These are phyloP conservation scores for Conopomorpha cramerella DNA, from an alignment of 1,140 invertebrate species.

Conservation along the genomic window DNA sequence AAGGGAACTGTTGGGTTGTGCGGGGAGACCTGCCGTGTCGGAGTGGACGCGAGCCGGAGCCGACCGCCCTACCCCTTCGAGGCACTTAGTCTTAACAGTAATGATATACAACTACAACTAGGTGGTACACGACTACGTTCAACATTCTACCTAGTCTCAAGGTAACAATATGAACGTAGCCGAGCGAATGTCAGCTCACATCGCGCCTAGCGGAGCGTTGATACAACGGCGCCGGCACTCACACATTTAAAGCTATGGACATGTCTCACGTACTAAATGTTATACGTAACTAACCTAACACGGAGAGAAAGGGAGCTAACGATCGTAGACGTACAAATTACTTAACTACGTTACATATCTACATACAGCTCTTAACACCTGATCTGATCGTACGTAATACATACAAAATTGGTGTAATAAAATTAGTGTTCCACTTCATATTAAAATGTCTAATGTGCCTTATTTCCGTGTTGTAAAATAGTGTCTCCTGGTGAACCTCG, in stretches of 20 bases:
- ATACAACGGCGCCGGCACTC: constrained; percentile 40
- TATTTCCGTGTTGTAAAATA: constrained; percentile 25
- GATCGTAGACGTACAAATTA: constrained; percentile 45
- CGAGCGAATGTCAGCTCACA: constrained; percentile 39
- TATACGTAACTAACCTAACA: constrained; percentile 48
- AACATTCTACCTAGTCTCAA: no score
- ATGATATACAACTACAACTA: constrained; percentile 52
- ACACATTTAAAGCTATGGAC: constrained; percentile 59
- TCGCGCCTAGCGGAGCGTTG: constrained; percentile 46
- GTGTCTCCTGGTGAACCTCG: constrained; percentile 29
- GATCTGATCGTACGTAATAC: constrained; percentile 40
- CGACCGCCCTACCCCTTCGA: constrained; percentile 46
- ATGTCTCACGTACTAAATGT: constrained; percentile 51
- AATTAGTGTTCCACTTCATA: constrained; percentile 40
- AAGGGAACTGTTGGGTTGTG: no score
- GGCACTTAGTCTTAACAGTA: constrained; percentile 56
- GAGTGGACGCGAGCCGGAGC: constrained; percentile 11
- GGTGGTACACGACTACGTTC: no score
- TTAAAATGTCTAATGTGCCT: constrained; percentile 39
- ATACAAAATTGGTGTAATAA: constrained; percentile 48
- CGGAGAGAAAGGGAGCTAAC: constrained; percentile 47
- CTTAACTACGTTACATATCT: constrained; percentile 34
- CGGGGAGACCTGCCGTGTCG: no score
- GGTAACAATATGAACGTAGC: no score
- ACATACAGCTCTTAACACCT: constrained; percentile 42